Base-by-base conservation (phyloP, 1,140 invertebrate species). In the Drosophila melanogaster region DNA sequence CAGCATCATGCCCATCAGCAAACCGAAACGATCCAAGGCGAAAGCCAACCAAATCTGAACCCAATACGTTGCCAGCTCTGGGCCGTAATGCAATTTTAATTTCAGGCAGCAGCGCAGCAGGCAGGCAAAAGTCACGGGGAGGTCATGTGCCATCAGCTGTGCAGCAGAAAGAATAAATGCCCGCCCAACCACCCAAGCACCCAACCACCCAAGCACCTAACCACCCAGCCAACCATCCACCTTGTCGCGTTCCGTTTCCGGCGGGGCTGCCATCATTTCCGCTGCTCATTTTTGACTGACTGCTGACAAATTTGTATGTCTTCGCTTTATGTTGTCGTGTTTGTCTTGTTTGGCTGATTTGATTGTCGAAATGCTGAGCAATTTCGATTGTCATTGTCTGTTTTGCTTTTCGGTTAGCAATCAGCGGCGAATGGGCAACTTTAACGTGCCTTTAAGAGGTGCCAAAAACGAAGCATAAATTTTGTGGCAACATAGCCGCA, bases 61-160 rank as follows among this genome's bases (percentile, higher is more conserved):
- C 43, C 66, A 44, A 74, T 81, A 72, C 58, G 41, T 41, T 60
- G 47, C 65, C 43, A 41, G 64, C 47, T 54, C 56, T 60, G 70
- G 56, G 58, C 71, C 74, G 79, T 86, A 89, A 87, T 87, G 83
- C 84, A 89, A 87, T 87, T 87, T 89, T 89, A 87, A 87, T 89
- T 89, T 89, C 79, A 87, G 65, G 49, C 57, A 62, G 43, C 26
- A 50, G 79, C 84, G 72, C 78, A 85, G 81, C 81, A 44, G 78
- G 77, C 61, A 57, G 79, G 75, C 69, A 59, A 71, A 72, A 59
- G 69, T 71, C 66, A 59, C 66, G 37, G 30, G 69, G 54, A 71
- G 66, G 69, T 72, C 69, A 71, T 72, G 46, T 57, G 67, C 66
- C 61, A 77, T 69, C 54, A 77, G 62, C 71, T 70, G 74, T 73